phyloP scores from a whole-genome alignment of 1,140 invertebrate genomes.

The Delia radicum region DNA sequence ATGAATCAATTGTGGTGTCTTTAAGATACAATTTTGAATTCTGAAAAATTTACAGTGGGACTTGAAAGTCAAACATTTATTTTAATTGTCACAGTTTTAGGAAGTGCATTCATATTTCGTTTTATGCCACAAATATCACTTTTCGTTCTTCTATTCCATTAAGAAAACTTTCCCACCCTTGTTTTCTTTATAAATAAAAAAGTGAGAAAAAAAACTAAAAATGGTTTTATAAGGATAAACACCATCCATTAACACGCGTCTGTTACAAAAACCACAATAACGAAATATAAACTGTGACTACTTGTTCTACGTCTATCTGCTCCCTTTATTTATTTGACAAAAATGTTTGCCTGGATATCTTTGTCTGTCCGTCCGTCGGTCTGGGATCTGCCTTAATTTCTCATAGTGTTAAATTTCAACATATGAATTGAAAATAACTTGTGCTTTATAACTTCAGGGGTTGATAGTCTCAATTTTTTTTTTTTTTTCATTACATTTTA shows the following conservation, averaged over 20 bases:
- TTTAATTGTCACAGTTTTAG: too few relatives aligned
- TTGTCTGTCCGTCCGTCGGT: neutral
- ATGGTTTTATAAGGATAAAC: too few relatives aligned
- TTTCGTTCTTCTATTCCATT: too few relatives aligned
- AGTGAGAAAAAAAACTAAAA: neutral
- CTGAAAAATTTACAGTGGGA: too few relatives aligned
- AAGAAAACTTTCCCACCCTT: neutral
- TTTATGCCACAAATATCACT: too few relatives aligned
- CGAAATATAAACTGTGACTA: neutral
- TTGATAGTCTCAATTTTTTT: neutral
- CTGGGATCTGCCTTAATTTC: neutral
- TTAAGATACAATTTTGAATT: too few relatives aligned
- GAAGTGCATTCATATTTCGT: too few relatives aligned
- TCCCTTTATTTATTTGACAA: neutral
- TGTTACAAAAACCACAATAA: neutral
- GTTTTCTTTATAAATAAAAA: neutral
- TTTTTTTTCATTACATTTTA: neutral
- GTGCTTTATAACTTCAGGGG: neutral
- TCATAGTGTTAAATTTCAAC: neutral
- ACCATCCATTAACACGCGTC: slow-evolving; percentile 3
- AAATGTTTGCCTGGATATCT: neutral
- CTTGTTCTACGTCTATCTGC: neutral
- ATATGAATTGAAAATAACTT: neutral
- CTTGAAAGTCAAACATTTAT: too few relatives aligned
- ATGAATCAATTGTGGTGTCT: too few relatives aligned